phyloP scores from a whole-genome alignment of 2,888 invertebrate genomes.

The Griposia aprilina region DNA sequence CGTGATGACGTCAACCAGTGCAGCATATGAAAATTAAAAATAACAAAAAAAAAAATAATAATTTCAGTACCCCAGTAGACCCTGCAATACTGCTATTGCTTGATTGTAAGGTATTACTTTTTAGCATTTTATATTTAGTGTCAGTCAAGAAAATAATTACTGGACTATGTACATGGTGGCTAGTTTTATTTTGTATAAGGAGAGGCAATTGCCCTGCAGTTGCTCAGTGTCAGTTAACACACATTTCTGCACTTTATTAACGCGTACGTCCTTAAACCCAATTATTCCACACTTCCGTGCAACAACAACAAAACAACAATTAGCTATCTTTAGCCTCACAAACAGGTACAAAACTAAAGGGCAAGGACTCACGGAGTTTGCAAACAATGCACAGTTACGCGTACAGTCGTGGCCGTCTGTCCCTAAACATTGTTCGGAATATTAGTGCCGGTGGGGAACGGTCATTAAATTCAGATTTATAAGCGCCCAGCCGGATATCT shows the following conservation, averaged over 20 bases:
- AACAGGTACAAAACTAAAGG: conserved; percentile 62
- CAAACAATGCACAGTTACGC: conserved; percentile 57
- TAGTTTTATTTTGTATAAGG: not conserved
- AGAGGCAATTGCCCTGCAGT: not conserved
- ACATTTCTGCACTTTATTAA: not conserved
- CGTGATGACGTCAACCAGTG: too few species aligned
- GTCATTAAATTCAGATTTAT: conserved; percentile 91
- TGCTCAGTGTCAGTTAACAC: not conserved
- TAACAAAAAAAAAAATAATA: too few species aligned
- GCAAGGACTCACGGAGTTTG: conserved; percentile 48
- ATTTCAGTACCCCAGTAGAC: not conserved
- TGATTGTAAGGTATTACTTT: not conserved
- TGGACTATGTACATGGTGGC: not conserved
- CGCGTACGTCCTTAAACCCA: not conserved
- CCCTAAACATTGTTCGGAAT: conserved; percentile 85
- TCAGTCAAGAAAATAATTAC: not conserved
- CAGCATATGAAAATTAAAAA: too few species aligned
- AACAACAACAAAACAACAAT: conserved; percentile 50
- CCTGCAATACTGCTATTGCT: not conserved
- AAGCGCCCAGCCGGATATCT: conserved; percentile 87
- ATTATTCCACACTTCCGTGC: not conserved
- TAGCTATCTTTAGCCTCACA: conserved; percentile 53
- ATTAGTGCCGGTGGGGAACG: conserved; percentile 81
- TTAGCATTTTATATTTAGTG: not conserved
- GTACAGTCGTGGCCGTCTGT: conserved; percentile 60